These are phyloP conservation scores for Poecilia wingei DNA, from an alignment of 2,797 vertebrate genomes.

Conservation along the genomic window DNA sequence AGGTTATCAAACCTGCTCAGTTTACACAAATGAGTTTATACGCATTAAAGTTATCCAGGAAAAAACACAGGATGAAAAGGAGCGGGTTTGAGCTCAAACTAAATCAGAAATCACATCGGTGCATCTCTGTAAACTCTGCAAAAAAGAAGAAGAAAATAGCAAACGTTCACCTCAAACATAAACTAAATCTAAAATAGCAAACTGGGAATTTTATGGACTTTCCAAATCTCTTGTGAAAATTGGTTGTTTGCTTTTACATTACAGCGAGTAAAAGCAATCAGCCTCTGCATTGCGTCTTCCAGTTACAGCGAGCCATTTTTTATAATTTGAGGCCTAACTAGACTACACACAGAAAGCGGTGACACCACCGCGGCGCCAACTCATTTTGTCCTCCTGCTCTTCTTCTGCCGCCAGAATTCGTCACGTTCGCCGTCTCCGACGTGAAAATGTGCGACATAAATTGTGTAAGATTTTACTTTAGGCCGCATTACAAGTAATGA, in stretches of 20 bases:
- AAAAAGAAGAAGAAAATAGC: neutral
- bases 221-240: conserved; percentile 40
- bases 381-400: conserved; percentile 18
- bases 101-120: neutral
- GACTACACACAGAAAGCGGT: conserved; percentile 25
- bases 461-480: conserved; percentile 9
- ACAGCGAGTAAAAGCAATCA: conserved; percentile 31
- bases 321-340: conserved; percentile 26
- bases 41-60: neutral
- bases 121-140: neutral
- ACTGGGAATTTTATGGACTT: conserved; percentile 34
- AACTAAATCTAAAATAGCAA: conserved; percentile 27
- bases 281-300: conserved; percentile 12
- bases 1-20: neutral
- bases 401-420: neutral
- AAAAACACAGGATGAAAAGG: neutral
- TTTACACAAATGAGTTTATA: neutral
- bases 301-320: conserved; percentile 23
- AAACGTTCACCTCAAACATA: conserved; percentile 28
- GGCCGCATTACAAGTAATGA: conserved; percentile 26
- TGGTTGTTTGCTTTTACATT: conserved; percentile 33
- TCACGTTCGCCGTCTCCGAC: conserved; percentile 13
- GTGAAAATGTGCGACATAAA: conserved; percentile 5
- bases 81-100: neutral
- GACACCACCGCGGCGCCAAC: conserved; percentile 15